These are phyloP conservation scores for Lacanobia oleracea DNA, from an alignment of 2,888 invertebrate genomes.

Conservation along the genomic window DNA sequence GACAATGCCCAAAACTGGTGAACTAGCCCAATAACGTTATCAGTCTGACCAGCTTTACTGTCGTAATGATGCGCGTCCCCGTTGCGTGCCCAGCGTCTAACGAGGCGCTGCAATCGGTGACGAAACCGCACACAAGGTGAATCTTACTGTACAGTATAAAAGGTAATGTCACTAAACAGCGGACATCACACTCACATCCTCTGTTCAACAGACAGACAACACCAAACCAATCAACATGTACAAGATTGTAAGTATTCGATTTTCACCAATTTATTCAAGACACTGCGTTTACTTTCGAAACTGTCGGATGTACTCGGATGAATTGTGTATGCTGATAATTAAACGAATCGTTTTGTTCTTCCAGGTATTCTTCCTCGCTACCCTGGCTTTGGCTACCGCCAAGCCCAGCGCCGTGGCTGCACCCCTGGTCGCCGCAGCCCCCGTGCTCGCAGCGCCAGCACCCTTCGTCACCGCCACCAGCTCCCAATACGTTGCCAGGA, in stretches of 20 bases:
- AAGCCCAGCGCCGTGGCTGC: conserved; percentile 71
- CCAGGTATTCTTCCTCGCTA: conserved; percentile 82
- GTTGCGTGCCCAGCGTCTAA: conserved; percentile 85
- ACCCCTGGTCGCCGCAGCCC: conserved; percentile 82
- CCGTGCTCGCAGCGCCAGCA: conserved; percentile 84
- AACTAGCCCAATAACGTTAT: conserved; percentile 72
- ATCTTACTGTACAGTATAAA: conserved; percentile 87
- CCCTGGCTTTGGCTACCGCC: conserved; percentile 85
- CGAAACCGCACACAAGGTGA: conserved; percentile 88
- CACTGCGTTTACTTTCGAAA: background rate
- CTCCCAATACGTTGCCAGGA: conserved; percentile 92
- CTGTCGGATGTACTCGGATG: background rate
- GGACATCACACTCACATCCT: conserved; percentile 83
- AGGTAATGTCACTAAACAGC: conserved; percentile 82
- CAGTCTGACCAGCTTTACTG: conserved; percentile 75
- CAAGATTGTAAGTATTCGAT: conserved; percentile 79
- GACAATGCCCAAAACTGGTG: conserved; percentile 69
- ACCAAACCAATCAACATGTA: conserved; percentile 80
- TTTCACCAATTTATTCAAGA: background rate
- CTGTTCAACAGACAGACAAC: conserved; percentile 77
- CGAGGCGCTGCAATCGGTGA: conserved; percentile 80
- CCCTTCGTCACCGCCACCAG: conserved; percentile 92
- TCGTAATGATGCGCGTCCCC: conserved; percentile 82
- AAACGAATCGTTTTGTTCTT: conserved; percentile 48
- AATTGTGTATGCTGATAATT: background rate